Evolutionary conservation across 2,113 vertebrate genomes (phyloP).

Genomic region (Corvus cornix): DNA sequence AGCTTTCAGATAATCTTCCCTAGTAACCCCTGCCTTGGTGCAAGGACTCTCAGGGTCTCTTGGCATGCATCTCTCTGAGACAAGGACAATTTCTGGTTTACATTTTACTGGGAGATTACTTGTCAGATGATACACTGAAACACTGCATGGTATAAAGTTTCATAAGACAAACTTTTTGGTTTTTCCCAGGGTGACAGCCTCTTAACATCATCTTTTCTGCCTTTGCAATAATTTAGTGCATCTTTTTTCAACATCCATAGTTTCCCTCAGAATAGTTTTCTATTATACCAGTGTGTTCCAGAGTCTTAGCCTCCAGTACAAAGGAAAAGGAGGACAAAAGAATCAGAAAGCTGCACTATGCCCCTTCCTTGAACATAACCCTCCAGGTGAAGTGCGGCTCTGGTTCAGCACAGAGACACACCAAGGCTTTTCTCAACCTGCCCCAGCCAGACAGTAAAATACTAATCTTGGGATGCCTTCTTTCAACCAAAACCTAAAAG

Average conservation of each 20-base stretch:
- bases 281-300: not conserved
- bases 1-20: not conserved
- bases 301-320: not conserved
- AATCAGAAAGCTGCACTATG: not conserved
- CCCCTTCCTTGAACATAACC: not conserved
- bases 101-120: not conserved
- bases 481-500: not conserved
- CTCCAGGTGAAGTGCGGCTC: not conserved
- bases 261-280: not conserved
- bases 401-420: not conserved
- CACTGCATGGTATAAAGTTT: not conserved
- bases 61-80: not conserved
- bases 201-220: not conserved
- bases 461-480: not conserved
- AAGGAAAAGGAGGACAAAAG: not conserved
- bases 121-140: not conserved
- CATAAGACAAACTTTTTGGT: not conserved
- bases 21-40: not conserved
- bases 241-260: not conserved
- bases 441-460: not conserved
- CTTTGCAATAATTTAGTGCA: not conserved
- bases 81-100: not conserved
- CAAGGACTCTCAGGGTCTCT: not conserved
- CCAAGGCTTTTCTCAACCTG: not conserved
- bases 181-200: not conserved